phyloP scores from a whole-genome alignment of 2,888 invertebrate species.

The Micoletzkya japonica region DNA sequence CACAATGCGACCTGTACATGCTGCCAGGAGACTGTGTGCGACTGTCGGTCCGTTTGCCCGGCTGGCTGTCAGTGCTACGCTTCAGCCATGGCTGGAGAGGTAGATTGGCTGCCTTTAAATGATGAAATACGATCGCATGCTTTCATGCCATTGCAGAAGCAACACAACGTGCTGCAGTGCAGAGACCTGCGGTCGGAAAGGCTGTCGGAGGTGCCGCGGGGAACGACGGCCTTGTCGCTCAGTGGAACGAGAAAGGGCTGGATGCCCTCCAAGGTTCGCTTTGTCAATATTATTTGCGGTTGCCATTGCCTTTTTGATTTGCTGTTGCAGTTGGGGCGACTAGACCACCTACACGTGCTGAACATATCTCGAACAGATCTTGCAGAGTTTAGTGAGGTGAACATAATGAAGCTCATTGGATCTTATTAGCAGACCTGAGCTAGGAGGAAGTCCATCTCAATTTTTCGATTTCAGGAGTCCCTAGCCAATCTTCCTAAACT shows the following conservation, averaged over 20 bases:
- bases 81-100: constrained; percentile 5
- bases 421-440: too few relatives aligned
- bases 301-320: background rate
- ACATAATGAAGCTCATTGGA: too few relatives aligned
- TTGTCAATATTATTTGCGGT: background rate
- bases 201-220: constrained; percentile 12
- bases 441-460: too few relatives aligned
- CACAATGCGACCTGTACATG: constrained; percentile 13
- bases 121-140: too few relatives aligned
- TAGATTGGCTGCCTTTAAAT: too few relatives aligned
- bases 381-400: constrained; percentile 8
- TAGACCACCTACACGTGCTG: constrained; percentile 23
- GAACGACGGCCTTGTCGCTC: constrained; percentile 10
- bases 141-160: constrained; percentile 25
- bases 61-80: constrained; percentile 22
- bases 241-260: background rate
- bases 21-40: constrained; percentile 14
- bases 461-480: constrained; percentile 2
- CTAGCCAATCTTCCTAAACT: constrained; percentile 3
- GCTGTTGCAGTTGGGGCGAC: background rate
- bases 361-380: constrained; percentile 22
- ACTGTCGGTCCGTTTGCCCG: constrained; percentile 17
- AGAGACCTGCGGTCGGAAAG: constrained; percentile 3
- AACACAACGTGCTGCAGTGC: constrained; percentile 21
- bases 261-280: background rate